Evolutionary conservation across 2,113 vertebrate species (phyloP), one percentile per base, ranked within the genome.

Genomic region (Cynoglossus semilaevis): DNA sequence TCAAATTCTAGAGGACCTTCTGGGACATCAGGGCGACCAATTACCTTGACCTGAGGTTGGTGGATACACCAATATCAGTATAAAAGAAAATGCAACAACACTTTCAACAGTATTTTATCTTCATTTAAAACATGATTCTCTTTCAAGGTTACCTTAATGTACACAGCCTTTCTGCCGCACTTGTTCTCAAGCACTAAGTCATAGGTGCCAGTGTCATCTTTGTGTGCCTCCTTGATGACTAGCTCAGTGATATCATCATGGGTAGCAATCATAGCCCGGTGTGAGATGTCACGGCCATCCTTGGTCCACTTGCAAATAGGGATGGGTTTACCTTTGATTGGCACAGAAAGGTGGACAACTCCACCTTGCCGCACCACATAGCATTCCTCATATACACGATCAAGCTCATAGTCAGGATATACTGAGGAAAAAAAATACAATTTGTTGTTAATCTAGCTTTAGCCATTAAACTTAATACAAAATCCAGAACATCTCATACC

Each of bases 1-100:
- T 99, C 97, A 77, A 96, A 99, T 72, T 99, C 97, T 49, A 99
- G 93, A 50, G 97, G 97, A 15, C 96, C 96, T 90, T 98, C 96
- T 68, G 97, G 96, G 71, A 86, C 79, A 72, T 99, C 94, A 38
- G 97, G 97, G 67, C 87, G 95, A 73, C 97, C 97, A 58, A 99
- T 99, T 50, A 99, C 97, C 86, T 92, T 96, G 54, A 98, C 87
- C 87, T 88, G 13, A 5, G 56, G 12, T 5, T 41, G 9, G 38
- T 12, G 12, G 22, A 29, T 29, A 29, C 22, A 29, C 22, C 22
- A 29, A 29, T 29, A 29, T 29, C 22, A 29, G 22, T 29, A 29
- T 29, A 29, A 4, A 29, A 29, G 22, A 29, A 29, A 29, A 2
- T 29, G 2, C 6, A n/a, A n/a, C 6, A 29, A 29, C 22, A 29